Evolutionary conservation across 2,888 invertebrate species (phyloP), one percentile per base, ranked within the genome.

Genomic region (Nemotelus pantherinus): DNA sequence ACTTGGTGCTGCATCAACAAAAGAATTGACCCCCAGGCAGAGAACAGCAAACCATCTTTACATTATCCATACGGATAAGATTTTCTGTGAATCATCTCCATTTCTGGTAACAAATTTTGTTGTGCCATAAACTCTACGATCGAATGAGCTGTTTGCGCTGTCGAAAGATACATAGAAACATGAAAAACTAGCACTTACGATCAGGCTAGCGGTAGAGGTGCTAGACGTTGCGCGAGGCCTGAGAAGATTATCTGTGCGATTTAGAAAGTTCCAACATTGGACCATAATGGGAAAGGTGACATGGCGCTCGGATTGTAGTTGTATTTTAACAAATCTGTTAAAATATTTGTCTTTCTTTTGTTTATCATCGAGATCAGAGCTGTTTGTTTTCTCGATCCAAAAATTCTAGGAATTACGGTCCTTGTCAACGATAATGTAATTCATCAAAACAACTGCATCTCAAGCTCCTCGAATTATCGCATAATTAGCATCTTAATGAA

Each of bases 401-500:
- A 25, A 25, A 25, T 25, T 25, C 25, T 25, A 25, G 25, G 25
- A 25, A 25, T 25, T 25, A 1, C 25, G 25, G 25, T 25, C 25
- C 25, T 25, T 25, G 25, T 25, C 25, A 25, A 25, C 25, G 25
- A 25, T 25, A 25, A 7, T 7, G 9, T 50, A 50, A 50, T 50
- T 50, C 9, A 50, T 50, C 50, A 50, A 50, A 1, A 50, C 50
- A 50, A 50, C 5, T 50, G 1, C 50, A 50, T 1, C 50, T 9
- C 5, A 9, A 50, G 9, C 9, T 25, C 63, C 10, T 39, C 41
- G 43, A 3, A 5, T 43, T 39, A 74, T 74, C 74, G 41, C 57
- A 63, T 63, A 74, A 74, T 63, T 74, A 74, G 48, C 48, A 60
- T 74, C 74, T 74, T 74, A 74, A 74, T 74, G 60, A 74, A 74